Conservation (phyloP, 2,888 invertebrate genomes). For the Tetrapedia diversipes region DNA sequence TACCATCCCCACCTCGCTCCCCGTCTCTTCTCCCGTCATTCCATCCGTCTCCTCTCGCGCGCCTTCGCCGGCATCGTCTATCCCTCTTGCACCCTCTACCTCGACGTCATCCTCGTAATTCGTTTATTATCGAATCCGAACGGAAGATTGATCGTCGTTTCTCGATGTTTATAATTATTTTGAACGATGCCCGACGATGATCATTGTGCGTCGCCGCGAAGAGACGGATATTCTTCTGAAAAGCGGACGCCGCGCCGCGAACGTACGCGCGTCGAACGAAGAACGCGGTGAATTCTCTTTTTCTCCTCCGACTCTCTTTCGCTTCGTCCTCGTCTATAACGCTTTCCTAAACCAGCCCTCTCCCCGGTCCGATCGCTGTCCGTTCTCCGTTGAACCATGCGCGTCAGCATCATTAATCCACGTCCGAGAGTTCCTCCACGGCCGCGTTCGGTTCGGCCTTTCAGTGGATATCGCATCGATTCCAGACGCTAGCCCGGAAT, state of each 20-base stretch:
- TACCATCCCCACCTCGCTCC: not conserved
- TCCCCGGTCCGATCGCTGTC: not conserved
- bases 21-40: slow-evolving; percentile 5
- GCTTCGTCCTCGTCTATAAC: slow-evolving; percentile 34
- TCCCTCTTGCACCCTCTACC: not conserved
- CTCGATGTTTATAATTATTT: slow-evolving; percentile 76
- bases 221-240: slow-evolving; percentile 43
- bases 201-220: slow-evolving; percentile 55
- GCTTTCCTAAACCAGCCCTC: slow-evolving; percentile 2
- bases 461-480: too few relatives aligned
- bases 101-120: slow-evolving; percentile 66
- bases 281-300: slow-evolving; percentile 57
- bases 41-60: slow-evolving; percentile 8
- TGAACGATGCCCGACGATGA: slow-evolving; percentile 70
- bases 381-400: slow-evolving; percentile 40
- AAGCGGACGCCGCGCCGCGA: slow-evolving; percentile 6
- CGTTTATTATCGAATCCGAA: slow-evolving; percentile 73
- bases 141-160: slow-evolving; percentile 77
- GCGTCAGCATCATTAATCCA: slow-evolving; percentile 73
- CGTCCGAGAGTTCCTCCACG: slow-evolving; percentile 63
- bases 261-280: slow-evolving; percentile 46
- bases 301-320: not conserved
- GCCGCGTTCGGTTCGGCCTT: slow-evolving; percentile 11
- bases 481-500: too few relatives aligned
- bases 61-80: slow-evolving; percentile 21